A percentile compares a stretch with the other conserved stretches of the same genome.
These are phyloP conservation scores for Ypsolopha sequella DNA, from an alignment of 2,888 invertebrate genomes.

Conservation along the genomic window DNA sequence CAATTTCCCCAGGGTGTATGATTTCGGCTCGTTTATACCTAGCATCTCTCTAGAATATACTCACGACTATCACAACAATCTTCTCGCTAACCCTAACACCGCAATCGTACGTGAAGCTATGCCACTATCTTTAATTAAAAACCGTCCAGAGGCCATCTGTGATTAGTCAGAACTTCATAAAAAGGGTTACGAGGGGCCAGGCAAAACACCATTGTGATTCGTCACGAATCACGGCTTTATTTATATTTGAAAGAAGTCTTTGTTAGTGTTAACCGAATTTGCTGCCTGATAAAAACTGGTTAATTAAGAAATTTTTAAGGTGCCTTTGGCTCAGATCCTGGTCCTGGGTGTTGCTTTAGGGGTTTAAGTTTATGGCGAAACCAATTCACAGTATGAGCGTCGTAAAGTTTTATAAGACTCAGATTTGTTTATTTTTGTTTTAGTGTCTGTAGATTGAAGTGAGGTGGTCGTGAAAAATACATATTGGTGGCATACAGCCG, in stretches of 20 bases:
- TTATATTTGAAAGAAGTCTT: slow-evolving; percentile 63
- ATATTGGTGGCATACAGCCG: too few species aligned
- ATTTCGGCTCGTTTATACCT: too few species aligned
- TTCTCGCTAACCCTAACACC: slow-evolving; percentile 3
- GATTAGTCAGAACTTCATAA: slow-evolving; percentile 62
- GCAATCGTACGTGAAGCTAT: slow-evolving; percentile 56
- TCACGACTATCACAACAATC: too few species aligned
- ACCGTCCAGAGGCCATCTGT: slow-evolving; percentile 48
- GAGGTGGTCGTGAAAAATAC: too few species aligned
- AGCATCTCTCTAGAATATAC: too few species aligned
- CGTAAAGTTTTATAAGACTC: not conserved
- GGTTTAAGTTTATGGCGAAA: too few species aligned
- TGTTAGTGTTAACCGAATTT: slow-evolving; percentile 66
- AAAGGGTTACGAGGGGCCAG: slow-evolving; percentile 55
- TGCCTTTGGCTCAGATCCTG: slow-evolving; percentile 18
- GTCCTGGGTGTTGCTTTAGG: too few species aligned
- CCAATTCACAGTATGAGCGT: too few species aligned
- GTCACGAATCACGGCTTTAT: slow-evolving; percentile 64
- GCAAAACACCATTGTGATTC: slow-evolving; percentile 64
- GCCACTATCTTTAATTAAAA: slow-evolving; percentile 68
- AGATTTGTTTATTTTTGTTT: not conserved
- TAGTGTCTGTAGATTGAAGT: too few species aligned
- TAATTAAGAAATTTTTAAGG: slow-evolving; percentile 65
- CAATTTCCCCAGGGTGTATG: too few species aligned
- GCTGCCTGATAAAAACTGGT: slow-evolving; percentile 60